Conservation (phyloP, 2,113 vertebrate genomes). For the Tachycineta bicolor region DNA sequence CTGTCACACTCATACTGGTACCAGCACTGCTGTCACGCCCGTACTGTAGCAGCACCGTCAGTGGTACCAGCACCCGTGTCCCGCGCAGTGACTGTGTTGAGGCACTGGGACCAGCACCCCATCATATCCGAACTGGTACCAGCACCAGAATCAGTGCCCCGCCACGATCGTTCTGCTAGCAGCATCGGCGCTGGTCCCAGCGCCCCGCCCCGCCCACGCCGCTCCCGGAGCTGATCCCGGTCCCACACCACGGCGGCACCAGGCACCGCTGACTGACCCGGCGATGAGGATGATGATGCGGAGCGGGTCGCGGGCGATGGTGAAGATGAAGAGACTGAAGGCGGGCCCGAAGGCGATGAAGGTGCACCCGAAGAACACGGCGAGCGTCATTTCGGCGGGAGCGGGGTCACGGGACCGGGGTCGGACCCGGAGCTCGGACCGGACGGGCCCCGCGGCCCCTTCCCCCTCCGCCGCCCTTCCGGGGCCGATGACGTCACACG, state of each 20-base stretch:
- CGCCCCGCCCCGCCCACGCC: neutral
- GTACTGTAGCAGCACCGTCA: neutral
- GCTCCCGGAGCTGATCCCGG: neutral
- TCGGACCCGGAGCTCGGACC: neutral
- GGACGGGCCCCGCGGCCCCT: neutral
- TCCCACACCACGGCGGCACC: neutral
- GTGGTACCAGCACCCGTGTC: rapidly evolving
- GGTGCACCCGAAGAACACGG: constrained; percentile 71
- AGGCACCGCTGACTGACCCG: constrained; percentile 36
- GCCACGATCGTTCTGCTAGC: neutral
- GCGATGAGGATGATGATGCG: constrained; percentile 74
- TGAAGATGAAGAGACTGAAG: constrained; percentile 71
- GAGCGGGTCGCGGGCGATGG: constrained; percentile 68
- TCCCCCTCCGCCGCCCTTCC: neutral
- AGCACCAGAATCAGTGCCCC: neutral
- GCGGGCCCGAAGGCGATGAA: constrained; percentile 72
- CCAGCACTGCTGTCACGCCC: neutral
- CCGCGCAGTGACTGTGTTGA: rapidly evolving
- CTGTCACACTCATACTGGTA: neutral
- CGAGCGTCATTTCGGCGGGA: constrained; percentile 59
- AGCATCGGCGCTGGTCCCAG: neutral
- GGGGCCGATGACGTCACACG: neutral
- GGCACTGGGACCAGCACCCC: neutral
- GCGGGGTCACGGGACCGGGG: neutral
- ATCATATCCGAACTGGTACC: neutral